Evolutionary conservation across 2,113 vertebrate genomes (phyloP).

Genomic region (Lonchura striata): DNA sequence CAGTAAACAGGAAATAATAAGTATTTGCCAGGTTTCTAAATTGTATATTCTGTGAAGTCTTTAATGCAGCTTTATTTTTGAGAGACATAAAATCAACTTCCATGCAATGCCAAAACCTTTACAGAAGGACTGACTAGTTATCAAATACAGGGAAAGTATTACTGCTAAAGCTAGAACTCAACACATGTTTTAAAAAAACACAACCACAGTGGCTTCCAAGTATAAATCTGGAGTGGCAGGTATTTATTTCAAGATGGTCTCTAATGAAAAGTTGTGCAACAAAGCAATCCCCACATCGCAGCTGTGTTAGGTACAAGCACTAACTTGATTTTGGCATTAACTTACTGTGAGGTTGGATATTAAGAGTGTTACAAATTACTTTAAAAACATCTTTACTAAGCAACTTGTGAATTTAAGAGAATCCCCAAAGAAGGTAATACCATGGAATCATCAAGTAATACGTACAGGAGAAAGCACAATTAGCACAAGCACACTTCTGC

Average conservation of each 20-base stretch:
- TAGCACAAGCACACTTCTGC: not conserved
- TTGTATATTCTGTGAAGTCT: not conserved
- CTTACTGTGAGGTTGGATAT: not conserved
- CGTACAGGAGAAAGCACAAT: not conserved
- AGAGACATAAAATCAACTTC: not conserved
- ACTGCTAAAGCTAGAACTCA: not conserved
- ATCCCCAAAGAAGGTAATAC: not conserved
- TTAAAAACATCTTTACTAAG: not conserved
- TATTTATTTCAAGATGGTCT: not conserved
- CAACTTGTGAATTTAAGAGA: not conserved
- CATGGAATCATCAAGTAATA: not conserved
- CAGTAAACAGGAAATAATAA: constrained; percentile 71
- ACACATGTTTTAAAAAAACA: not conserved
- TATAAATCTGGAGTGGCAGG: not conserved
- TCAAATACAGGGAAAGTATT: not conserved
- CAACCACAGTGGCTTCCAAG: not conserved
- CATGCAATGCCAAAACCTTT: not conserved
- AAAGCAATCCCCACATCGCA: not conserved
- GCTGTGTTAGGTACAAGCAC: not conserved
- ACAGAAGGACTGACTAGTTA: not conserved
- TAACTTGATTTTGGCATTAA: not conserved
- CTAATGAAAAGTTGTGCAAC: not conserved
- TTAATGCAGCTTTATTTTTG: not conserved
- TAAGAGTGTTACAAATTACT: not conserved
- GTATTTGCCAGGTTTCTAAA: not conserved